Base-by-base conservation (phyloP, 2,113 vertebrate genomes). In the Hippocampus comes region DNA sequence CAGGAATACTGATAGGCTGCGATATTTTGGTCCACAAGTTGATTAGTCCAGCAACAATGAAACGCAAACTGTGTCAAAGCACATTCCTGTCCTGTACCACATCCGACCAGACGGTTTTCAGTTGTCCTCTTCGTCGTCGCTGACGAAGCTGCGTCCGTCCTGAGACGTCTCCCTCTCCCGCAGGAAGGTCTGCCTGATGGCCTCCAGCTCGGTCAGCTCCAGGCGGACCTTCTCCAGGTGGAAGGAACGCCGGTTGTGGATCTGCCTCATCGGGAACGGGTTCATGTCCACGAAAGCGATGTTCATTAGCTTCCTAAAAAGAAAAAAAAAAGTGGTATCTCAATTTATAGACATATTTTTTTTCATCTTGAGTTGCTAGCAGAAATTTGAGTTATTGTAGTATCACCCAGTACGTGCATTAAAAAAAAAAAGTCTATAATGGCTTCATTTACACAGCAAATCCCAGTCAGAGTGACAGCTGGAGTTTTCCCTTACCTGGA, bases 221-320 rank as follows among this genome's bases (percentile, higher is more conserved):
- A 96, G 93, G 0, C 96, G 95, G 12, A 99, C 97, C 68, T 97
- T 98, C 90, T 99, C 97, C 92, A 98, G 80, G 86, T 99, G 97
- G 82, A 93, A 95, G 18, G 94, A 80, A 9, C 96, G 94, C 9
- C 96, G 93, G 90, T 96, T 98, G 76, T 96, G 94, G 86, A 99
- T 99, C 88, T 96, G 96, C 21, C 95, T 93, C 88, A 99, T 88
- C 0, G 97, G 97, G 76, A 99, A 99, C 0, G 97, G 97, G 82
- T 99, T 99, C 93, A 99, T 96, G 86, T 96, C 97, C 78, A 92
- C 94, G 71, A 99, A 99, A 20, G 97, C 95, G 55, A 99, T 94
- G 66, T 84, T 91, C 89, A 93, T 95, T 74, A 99, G 91, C 68
- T 96, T 99, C 91, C 96, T 99, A 88, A 3, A 61, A 69, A 11